Percentiles rank a stretch among this genome's conserved stretches.
phyloP scores from a whole-genome alignment of 2,113 vertebrate species.

The Thalassoma bifasciatum region DNA sequence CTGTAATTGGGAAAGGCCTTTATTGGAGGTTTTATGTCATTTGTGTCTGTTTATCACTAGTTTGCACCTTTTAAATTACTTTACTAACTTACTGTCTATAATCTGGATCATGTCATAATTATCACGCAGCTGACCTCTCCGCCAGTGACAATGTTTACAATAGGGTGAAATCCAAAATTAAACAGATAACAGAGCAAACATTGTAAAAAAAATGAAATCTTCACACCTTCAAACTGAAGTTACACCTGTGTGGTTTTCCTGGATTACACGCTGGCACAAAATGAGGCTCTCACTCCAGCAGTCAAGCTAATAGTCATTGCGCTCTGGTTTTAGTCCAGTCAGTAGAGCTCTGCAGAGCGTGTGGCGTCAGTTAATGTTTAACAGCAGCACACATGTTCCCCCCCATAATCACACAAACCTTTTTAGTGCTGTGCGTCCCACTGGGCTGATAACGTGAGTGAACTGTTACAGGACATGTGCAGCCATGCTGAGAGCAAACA shows the following conservation, averaged over 20 bases:
- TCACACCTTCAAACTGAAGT: too few species aligned
- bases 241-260: conserved; percentile 3
- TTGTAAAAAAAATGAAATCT: too few species aligned
- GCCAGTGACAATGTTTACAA: too few species aligned
- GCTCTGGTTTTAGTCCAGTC: conserved; percentile 28
- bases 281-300: conserved; percentile 11
- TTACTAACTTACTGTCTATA: too few species aligned
- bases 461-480: background rate
- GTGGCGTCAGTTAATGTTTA: conserved; percentile 54
- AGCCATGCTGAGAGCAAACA: background rate
- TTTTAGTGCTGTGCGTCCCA: conserved; percentile 6
- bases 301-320: background rate
- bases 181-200: too few species aligned
- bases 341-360: conserved; percentile 13
- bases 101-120: too few species aligned
- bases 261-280: conserved; percentile 14
- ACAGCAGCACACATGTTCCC: conserved; percentile 33
- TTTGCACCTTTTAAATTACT: too few species aligned
- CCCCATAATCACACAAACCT: conserved; percentile 25
- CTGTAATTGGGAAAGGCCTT: too few species aligned
- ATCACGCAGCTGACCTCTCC: too few species aligned
- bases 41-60: too few species aligned
- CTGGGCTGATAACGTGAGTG: background rate
- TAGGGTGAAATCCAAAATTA: too few species aligned
- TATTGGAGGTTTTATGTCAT: too few species aligned